Evolutionary conservation across 2,797 vertebrate species (phyloP), one percentile per base, ranked within the genome.

Genomic region (Emydoidea blandingii): DNA sequence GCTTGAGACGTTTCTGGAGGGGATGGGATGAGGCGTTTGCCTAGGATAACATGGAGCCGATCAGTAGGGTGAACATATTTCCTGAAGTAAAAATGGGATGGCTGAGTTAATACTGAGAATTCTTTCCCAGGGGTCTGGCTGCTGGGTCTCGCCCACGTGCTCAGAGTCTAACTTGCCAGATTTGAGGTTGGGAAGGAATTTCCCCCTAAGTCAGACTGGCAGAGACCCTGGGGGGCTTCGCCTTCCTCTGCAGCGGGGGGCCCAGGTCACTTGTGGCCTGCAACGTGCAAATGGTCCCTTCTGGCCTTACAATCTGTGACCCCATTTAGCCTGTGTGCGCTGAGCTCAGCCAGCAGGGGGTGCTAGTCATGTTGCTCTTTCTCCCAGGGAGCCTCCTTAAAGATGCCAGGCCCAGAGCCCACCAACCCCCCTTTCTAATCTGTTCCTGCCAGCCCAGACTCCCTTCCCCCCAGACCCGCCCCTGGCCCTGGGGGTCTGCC

Each of bases 381-480:
- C 14, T 8, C 15, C 59, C 59, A 34, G 31, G 72, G 37, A 16
- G 16, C n/a, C 72, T 37, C 25, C 44, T 5, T 76, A 37, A 41
- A 76, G 27, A 41, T 9, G 21, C 47, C 37, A 37, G 19, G 14
- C 74, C 37, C 37, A 12, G 19, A 37, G 23, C n/a, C 72, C 68
- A 34, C 41, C 72, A 27, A 23, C n/a, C 37, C n/a, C n/a, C 5
- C 47, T 83, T 6, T 1, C 0, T 15, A 31, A 68, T 86, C 74
- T 92, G 62, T 4, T 57, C 91, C 78, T 86, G 56, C 78, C 85
- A 72, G 34, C 74, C 90, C 37, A 88, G 85, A 85, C 90, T 93
- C n/a, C 2, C 6, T 3, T 6, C 11, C 7, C 65, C 56, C 65
- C 4, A 59, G 29, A 29, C 84, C 4, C 44, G 53, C 92, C 93